These are phyloP conservation scores for Chelmon rostratus DNA, from an alignment of 2,797 vertebrate species.

Conservation along the genomic window DNA sequence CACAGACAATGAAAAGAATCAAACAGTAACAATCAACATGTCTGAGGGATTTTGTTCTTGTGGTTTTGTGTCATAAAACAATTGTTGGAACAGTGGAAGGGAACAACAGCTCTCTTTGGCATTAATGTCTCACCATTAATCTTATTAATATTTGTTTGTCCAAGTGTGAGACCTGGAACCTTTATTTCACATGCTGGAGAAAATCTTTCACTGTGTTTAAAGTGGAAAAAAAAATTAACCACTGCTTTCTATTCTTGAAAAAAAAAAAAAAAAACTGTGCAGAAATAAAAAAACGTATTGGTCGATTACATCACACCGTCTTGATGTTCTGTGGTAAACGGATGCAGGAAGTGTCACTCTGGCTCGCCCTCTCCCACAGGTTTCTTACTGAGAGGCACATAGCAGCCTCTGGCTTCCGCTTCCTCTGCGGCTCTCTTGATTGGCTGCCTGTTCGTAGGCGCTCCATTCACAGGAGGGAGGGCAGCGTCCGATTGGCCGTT, in stretches of 20 bases:
- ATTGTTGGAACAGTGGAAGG: background rate
- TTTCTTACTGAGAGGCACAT: conserved; percentile 74
- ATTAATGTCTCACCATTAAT: background rate
- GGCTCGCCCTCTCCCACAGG: background rate
- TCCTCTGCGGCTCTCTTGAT: conserved; percentile 79
- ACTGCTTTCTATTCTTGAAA: background rate
- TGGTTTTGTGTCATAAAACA: background rate
- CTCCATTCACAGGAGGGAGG: conserved; percentile 49
- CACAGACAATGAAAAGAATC: too few relatives aligned
- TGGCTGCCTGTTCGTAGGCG: conserved; percentile 52
- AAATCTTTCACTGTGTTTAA: background rate
- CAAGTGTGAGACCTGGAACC: background rate
- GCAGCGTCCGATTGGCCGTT: conserved; percentile 50
- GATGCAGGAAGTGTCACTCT: background rate
- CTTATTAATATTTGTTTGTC: too few relatives aligned
- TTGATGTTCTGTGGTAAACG: background rate
- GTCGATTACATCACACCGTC: background rate
- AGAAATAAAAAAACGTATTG: background rate
- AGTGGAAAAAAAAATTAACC: background rate
- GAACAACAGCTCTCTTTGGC: background rate
- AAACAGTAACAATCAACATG: background rate
- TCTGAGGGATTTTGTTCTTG: background rate
- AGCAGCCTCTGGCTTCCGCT: conserved; percentile 73
- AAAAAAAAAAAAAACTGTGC: background rate
- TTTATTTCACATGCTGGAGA: background rate